Base-by-base conservation (phyloP, 2,888 invertebrate species). In the Eilema griseolum region DNA sequence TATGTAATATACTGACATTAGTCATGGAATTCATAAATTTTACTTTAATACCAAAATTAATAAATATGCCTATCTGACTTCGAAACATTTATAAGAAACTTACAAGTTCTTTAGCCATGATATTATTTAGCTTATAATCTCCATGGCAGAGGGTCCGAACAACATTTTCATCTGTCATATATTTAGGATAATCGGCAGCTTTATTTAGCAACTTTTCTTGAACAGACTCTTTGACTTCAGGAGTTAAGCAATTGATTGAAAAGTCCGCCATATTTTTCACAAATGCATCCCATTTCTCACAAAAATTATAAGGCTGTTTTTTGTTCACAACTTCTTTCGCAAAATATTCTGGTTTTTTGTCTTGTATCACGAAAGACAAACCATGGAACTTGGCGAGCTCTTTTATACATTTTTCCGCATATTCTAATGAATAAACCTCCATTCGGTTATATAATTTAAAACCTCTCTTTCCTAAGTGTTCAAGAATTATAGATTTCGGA, bases 331-430 rank as follows among this genome's bases (percentile, higher is more conserved):
- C 59, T 1, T 78, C 66, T 1, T 77, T 75, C 1, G 86, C 78
- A 69, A 85, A 92, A 79, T 85, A 91, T 16, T 86, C 79, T 0
- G 86, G 85, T 23, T 71, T 78, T 72, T 81, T 85, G 0, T 78
- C 70, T 84, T 90, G 78, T 57, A 91, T 61, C 1, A 85, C 85
- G 67, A 88, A 85, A 2, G 90, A 88, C 0, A 92, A 71, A 0
- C 83, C 87, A 67, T 92, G 92, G 23, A 91, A 87, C 70, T 86
- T 90, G 0, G 89, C 92, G 8, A 92, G 78, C 69, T 89, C 84
- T 72, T 82, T 79, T 4, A 91, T 26, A 5, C 88, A 82, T 20
- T 87, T 33, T 69, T 86, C 82, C 0, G 88, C 87, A 73, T 89
- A 89, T 66, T 86, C 81, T 1, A 86, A 66, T 1, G 84, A 69